Base-by-base conservation (phyloP, 2,797 vertebrate species). In the Falco cherrug region DNA sequence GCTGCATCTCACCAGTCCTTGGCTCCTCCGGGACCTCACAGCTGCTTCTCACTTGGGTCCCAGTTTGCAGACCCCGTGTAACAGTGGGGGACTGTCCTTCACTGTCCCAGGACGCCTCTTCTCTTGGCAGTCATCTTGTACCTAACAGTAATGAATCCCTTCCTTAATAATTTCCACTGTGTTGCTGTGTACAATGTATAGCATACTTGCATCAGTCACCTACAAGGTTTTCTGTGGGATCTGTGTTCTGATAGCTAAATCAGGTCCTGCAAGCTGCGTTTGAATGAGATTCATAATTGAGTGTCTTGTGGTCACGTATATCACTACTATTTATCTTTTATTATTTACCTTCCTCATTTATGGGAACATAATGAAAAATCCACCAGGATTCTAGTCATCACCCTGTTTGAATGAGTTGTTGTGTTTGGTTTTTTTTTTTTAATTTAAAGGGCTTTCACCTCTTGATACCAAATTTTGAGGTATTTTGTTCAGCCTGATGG, bases 151-250 rank as follows among this genome's bases (percentile, higher is more conserved):
- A 48, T 48, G 21, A 35, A 35, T 16, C 51, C 63, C 53, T 83
- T 83, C 17, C 48, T 47, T 61, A 50, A 8, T 50, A 4, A 33
- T 24, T 69, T 50, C 56, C 43, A 8, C 7, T 1, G 10, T 31
- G 57, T 31, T 71, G 73, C 69, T 15, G 1, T 6, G 21, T 51
- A 19, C 10, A 12, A 3, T 48, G 8, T 10, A 0, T 10, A 6
- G 47, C 78, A 3, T 6, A 4, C 39, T 33, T 16, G 4, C 19
- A 19, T 39, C 39, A 22, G 47, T 28, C 43, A 51, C 47, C 47
- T 29, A 0, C 35, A 12, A 76, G 64, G 26, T 18, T 69, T 45
- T 56, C 83, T 64, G 37, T 10, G 48, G n/a, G 19, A 24, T 61
- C 54, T 24, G 6, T 16, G 9, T 29, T 63, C 63, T 45, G n/a